Evolutionary conservation across 2,888 invertebrate species (phyloP), one percentile per base, ranked within the genome.

Genomic region (Spilosoma lubricipeda): DNA sequence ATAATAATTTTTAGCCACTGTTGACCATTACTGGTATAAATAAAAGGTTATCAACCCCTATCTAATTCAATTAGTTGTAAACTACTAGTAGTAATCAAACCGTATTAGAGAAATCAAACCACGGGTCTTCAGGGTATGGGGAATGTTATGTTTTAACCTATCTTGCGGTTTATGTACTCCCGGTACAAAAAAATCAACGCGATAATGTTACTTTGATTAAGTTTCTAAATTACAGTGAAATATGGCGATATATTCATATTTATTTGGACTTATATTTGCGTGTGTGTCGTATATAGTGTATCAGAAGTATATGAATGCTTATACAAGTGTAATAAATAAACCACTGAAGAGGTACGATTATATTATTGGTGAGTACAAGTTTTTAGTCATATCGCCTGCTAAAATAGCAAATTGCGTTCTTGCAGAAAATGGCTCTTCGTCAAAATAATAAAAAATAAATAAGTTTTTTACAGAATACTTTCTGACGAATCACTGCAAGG

Each of bases 281-380:
- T 86, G 87, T 75, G 77, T 91, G 11, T 94, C 94, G 2, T 95
- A 94, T 77, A 56, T 93, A n/a, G 87, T 93, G 75, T 95, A 95
- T 82, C 90, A 92, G 27, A 92, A 87, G 85, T 94, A 93, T 80
- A 80, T 85, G 13, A 91, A 90, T 78, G 86, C 85, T 13, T 91
- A 93, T 74, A 86, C 89, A 0, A 95, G 95, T 82, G 83, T 94
- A 67, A 79, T 94, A 70, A 74, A 78, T 20, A 94, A 92, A 74
- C 93, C 94, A 0, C 87, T 89, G 39, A 95, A 94, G 73, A 88
- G 90, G 82, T 95, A 95, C 80, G 95, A 95, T 81, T 95, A 94
- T 72, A 93, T 95, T 75, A 91, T 95, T 75, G 95, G 95, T 95
- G 81, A 93, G 94, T 33, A n/a, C 48, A 48, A 30, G 20, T 39